Evolutionary conservation across 2,113 vertebrate species (phyloP), one percentile per base, ranked within the genome.

Genomic region (Pygoscelis adeliae): DNA sequence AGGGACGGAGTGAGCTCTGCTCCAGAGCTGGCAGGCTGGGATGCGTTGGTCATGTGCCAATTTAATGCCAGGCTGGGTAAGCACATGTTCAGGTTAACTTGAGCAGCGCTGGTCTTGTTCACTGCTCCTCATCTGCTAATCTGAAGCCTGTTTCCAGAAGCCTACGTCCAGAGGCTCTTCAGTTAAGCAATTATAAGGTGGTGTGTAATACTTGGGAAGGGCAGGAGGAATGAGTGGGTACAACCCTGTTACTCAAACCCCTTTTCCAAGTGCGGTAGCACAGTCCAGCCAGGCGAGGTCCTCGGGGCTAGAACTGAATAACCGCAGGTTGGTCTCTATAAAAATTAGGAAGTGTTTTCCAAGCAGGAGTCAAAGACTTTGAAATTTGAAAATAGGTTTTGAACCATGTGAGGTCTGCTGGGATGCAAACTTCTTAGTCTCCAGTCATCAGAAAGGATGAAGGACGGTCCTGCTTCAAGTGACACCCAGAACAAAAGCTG

Each of bases 271-370:
- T 71, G 74, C 34, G 82, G 46, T 62, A 69, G 20, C 59, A 40
- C 16, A 12, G 46, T 56, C 40, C 78, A 46, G 66, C 77, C 71
- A 74, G 90, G 46, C 0, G 30, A 77, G 79, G 69, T 76, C 76
- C 81, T 34, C 46, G 4, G 5, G 34, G 15, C 32, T 69, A 42
- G 42, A 42, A 42, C 25, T 1, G 2, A 11, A 3, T 23, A 25
- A 29, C 6, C 0, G 2, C 44, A 23, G 27, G 26, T 15, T 3
- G 0, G 14, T 15, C 17, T 63, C 40, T 18, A 0, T 44, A 42
- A 56, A 79, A 71, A 46, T 22, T 13, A 21, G 27, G 15, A 50
- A 32, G 12, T 52, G 65, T 71, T 47, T 87, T 61, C 58, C 10
- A 32, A 30, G 40, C 50, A 62, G 23, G 17, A 59, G 15, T 78